Evolutionary conservation across 1,140 invertebrate genomes (phyloP), one percentile per base, ranked within the genome.

Genomic region (Reticulitermes speratus): DNA sequence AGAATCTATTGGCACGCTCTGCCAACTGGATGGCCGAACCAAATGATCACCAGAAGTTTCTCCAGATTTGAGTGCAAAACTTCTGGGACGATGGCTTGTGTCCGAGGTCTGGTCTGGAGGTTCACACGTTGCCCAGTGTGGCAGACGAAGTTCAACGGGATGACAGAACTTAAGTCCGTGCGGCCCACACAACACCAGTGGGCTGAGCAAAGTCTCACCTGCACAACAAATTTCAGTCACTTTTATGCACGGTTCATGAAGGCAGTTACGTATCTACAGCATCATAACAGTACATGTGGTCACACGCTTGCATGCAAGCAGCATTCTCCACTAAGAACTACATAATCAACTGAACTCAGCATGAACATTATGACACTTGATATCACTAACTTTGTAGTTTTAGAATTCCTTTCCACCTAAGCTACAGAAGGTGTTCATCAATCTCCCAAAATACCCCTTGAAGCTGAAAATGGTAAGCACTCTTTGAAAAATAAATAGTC

Each of bases 101-200:
- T 75, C 65, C n/a, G n/a, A 75, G 5, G 65, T 30, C 11, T 30
- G 65, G 45, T 84, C 84, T 32, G 48, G 32, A 38, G 84, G 84
- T 30, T 84, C 84, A 32, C 48, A 84, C 21, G n/a, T 84, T 11
- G 94, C 94, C 90, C 94, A 95, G 90, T 96, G 95, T 87, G 95
- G 95, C 89, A 96, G 94, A 81, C 95, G 93, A 45, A 99, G 93
- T 89, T 98, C 97, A 87, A 99, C 96, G 32, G 97, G 97, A 88
- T 94, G 94, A 48, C 95, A 91, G 91, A 99, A 99, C 90, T 96
- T 94, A 86, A 98, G 93, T 86, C 97, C 97, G 92, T 97, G 96
- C 21, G 98, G 98, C 84, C 98, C 98, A 92, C 97, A 98, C 95
- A 98, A 97, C 88, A 98, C 97, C 88, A 98, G 92, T 82, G 98